Base-by-base conservation (phyloP, 2,113 vertebrate genomes). In the Channa maculata region DNA sequence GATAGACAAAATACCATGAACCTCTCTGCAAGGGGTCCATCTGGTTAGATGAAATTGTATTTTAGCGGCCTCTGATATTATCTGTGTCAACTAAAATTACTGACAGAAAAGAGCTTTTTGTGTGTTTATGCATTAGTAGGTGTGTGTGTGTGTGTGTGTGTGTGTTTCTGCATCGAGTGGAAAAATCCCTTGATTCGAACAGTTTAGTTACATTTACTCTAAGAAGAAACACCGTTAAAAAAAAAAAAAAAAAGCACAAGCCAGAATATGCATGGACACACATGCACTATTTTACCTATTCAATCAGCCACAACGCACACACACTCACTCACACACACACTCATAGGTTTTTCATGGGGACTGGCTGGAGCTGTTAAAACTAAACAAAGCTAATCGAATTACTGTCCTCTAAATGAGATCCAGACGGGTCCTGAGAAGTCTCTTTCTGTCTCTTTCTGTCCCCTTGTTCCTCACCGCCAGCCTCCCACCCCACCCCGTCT, bases 381-480 rank as follows among this genome's bases (percentile, higher is more conserved):
- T 94, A 94, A 94, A 94, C 93, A 94, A 91, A 92, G 85, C 88
- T 94, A 94, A 94, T 93, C 90, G 14, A 90, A 94, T 94, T 94
- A 94, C 89, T 86, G 64, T 92, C 87, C 90, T 79, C 91, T 57
- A 94, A 94, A 94, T 91, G 88, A 90, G 92, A 93, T 84, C 88
- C 92, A 94, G 91, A 91, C 85, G 71, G 73, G 84, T 79, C 84
- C 83, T 45, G 82, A 73, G 54, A 75, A 82, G 64, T 54, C 74
- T 53, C 39, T 65, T 33, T 61, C 50, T 75, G 41, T 60, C 45
- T 69, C 58, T 11, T 15, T 44, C 58, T 71, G 51, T 71, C 68
- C 71, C 64, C 44, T 33, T 15, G 2, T 24, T 33, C 6, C 61
- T 37, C 68, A 11, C 38, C 71, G 24, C 39, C 6, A 7, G 4